Percentiles rank a stretch among this genome's conserved stretches.
These are phyloP conservation scores for Eulithis testata DNA, from an alignment of 2,888 invertebrate species.

Conservation along the genomic window DNA sequence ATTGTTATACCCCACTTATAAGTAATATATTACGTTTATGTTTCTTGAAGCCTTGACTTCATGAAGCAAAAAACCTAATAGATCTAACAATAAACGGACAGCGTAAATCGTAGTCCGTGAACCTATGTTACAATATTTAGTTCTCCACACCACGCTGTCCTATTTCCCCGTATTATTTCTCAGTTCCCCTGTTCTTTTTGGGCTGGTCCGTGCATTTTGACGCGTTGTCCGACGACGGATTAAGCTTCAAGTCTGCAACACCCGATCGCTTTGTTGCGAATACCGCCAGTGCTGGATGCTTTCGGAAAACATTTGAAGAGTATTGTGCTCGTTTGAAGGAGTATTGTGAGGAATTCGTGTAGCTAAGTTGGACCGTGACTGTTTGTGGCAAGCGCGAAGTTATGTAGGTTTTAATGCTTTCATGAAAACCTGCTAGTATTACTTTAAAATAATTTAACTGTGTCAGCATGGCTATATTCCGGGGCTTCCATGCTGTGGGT, in stretches of 20 bases:
- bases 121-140: neutral
- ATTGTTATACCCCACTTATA: too few relatives aligned
- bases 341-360: slow-evolving; percentile 40
- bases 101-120: neutral
- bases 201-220: slow-evolving; percentile 35
- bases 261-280: slow-evolving; percentile 49
- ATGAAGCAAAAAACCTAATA: too few relatives aligned
- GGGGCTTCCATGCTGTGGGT: too few relatives aligned
- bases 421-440: slow-evolving; percentile 1
- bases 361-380: slow-evolving; percentile 16
- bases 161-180: slow-evolving; percentile 37
- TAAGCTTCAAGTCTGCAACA: slow-evolving; percentile 48
- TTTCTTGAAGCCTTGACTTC: too few relatives aligned
- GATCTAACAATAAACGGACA: too few relatives aligned
- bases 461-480: too few relatives aligned
- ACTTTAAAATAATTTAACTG: neutral
- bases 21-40: too few relatives aligned
- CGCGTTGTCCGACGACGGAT: slow-evolving; percentile 46
- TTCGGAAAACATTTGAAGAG: slow-evolving; percentile 51
- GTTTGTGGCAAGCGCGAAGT: slow-evolving; percentile 14
- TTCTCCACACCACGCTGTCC: slow-evolving; percentile 2
- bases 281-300: slow-evolving; percentile 42
- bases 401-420: slow-evolving; percentile 20
- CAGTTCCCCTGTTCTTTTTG: slow-evolving; percentile 27
- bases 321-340: slow-evolving; percentile 41